These are phyloP conservation scores for Phalacrocorax carbo DNA, from an alignment of 2,113 vertebrate genomes.

Conservation along the genomic window DNA sequence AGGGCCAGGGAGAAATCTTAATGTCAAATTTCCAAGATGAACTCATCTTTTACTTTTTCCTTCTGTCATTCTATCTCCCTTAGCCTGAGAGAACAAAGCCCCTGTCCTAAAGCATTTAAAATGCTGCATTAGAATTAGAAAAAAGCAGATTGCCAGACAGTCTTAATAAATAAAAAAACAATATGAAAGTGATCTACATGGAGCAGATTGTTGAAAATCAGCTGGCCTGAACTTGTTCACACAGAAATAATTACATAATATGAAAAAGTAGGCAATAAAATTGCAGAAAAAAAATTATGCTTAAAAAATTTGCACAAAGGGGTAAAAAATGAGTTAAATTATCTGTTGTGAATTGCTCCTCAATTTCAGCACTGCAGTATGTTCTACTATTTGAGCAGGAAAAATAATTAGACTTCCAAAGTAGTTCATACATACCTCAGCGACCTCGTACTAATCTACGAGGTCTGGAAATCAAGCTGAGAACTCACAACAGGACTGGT, in stretches of 20 bases:
- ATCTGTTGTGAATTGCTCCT: neutral
- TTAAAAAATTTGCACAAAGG: neutral
- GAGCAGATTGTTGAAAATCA: conserved; percentile 33
- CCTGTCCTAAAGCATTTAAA: neutral
- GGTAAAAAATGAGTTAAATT: neutral
- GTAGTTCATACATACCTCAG: conserved; percentile 11
- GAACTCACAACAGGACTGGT: neutral
- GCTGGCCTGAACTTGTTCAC: conserved; percentile 10
- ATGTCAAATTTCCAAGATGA: neutral
- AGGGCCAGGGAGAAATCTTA: neutral
- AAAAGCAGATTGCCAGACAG: conserved; percentile 13
- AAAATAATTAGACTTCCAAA: conserved; percentile 41
- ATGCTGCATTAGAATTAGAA: conserved; percentile 1
- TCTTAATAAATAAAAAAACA: neutral
- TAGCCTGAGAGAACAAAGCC: neutral
- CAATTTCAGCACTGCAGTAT: neutral
- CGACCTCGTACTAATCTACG: conserved; percentile 21
- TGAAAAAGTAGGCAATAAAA: neutral
- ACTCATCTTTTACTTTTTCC: neutral
- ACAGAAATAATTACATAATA: neutral
- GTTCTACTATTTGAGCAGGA: neutral
- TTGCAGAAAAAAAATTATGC: neutral
- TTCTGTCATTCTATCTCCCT: neutral
- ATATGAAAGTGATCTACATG: neutral
- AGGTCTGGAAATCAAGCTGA: conserved; percentile 42